Percentiles rank a stretch among this genome's conserved stretches.
phyloP scores from a whole-genome alignment of 2,888 invertebrate genomes.

The Dicyrtomina minuta region DNA sequence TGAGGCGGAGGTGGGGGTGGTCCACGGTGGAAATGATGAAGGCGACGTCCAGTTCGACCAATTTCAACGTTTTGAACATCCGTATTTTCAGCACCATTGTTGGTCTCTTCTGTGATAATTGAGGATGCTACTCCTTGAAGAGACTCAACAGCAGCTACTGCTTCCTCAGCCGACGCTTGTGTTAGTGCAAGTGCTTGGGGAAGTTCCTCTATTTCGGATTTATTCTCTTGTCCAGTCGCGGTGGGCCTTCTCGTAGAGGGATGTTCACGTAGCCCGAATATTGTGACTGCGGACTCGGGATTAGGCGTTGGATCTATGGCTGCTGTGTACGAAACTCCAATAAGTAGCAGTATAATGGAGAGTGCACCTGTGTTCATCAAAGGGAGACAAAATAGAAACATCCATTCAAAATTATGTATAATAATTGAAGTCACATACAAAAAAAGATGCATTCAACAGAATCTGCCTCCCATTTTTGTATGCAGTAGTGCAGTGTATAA shows the following conservation, averaged over 20 bases:
- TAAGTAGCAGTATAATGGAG: neutral
- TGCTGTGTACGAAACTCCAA: slow-evolving; percentile 11
- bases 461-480: too few species aligned
- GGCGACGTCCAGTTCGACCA: slow-evolving; percentile 13
- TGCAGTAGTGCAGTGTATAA: too few species aligned
- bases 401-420: too few species aligned
- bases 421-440: too few species aligned
- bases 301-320: slow-evolving; percentile 16
- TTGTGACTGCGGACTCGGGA: neutral
- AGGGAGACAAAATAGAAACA: too few species aligned
- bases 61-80: neutral
- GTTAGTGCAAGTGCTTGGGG: slow-evolving; percentile 13
- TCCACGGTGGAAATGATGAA: slow-evolving; percentile 11
- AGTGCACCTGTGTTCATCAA: slow-evolving; percentile 7
- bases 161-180: slow-evolving; percentile 31
- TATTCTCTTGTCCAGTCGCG: too few species aligned
- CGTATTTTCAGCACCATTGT: neutral
- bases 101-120: neutral
- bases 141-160: slow-evolving; percentile 27
- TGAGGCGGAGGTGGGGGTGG: slow-evolving; percentile 17
- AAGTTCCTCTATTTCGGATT: neutral
- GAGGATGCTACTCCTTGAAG: neutral
- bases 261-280: neutral
- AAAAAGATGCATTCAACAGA: neutral
- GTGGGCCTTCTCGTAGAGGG: neutral